These are phyloP conservation scores for Polietes domitor DNA, from an alignment of 2,888 invertebrate genomes.

Conservation along the genomic window DNA sequence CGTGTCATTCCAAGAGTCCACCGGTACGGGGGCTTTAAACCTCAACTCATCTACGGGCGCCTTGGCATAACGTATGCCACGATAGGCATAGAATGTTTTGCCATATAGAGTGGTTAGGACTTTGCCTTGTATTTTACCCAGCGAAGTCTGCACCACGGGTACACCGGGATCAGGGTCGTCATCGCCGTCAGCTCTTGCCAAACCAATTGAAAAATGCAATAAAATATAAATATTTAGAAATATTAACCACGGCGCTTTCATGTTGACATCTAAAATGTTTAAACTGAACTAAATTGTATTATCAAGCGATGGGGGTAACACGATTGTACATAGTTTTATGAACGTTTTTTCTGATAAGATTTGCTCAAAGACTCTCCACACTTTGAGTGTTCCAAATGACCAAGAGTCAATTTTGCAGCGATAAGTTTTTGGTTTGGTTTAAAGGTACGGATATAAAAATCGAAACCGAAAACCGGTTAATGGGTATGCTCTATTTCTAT, in stretches of 20 bases:
- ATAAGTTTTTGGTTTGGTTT: too few relatives aligned
- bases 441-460: too few relatives aligned
- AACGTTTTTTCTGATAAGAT: neutral
- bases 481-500: too few relatives aligned
- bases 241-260: slow-evolving; percentile 16
- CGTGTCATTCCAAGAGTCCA: slow-evolving; percentile 76
- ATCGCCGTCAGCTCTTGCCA: neutral
- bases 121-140: slow-evolving; percentile 80
- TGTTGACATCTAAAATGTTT: neutral
- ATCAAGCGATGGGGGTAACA: neutral
- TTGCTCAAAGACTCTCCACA: neutral
- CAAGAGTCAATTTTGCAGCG: neutral
- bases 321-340: neutral
- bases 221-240: slow-evolving; percentile 72
- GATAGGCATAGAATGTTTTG: slow-evolving; percentile 80
- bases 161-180: slow-evolving; percentile 9
- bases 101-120: slow-evolving; percentile 79
- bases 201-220: neutral
- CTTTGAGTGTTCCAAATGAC: neutral
- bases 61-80: slow-evolving; percentile 81
- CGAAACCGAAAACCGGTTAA: too few relatives aligned
- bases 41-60: slow-evolving; percentile 79
- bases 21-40: slow-evolving; percentile 79
- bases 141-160: slow-evolving; percentile 70
- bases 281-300: slow-evolving; percentile 12